Evolutionary conservation across 2,797 vertebrate genomes (phyloP), one percentile per base, ranked within the genome.

Genomic region (Sebastes hubbsi): DNA sequence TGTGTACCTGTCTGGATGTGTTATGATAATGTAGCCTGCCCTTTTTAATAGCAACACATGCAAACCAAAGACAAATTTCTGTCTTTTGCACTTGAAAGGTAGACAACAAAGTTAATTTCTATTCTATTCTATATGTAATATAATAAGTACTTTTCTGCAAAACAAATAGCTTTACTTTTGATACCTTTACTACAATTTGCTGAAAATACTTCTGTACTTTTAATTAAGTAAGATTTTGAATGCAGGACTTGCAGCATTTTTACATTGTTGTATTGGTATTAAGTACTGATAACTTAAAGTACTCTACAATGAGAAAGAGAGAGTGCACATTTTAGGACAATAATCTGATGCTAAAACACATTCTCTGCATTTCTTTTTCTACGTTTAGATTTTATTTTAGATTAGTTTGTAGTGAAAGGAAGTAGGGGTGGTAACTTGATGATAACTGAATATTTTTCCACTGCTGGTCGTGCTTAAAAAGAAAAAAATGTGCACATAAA

Each of bases 61-160:
- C 36, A 38, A 38, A 38, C 36, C 36, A 38, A 38, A 38, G 36
- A 38, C 36, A 38, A 13, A 38, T 38, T 38, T 38, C 36, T 38
- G 36, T 38, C 36, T 38, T 38, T 38, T 38, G 36, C 12, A 38
- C 36, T 13, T 38, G 1, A 14, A 38, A 38, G 1, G 0, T 38
- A 38, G 0, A 38, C 0, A 38, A 38, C 36, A 38, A 38, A 38
- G 36, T 0, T 38, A 0, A 38, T 38, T 38, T 38, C 13, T 38
- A 38, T 38, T 38, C 36, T 38, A 38, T 38, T 38, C 36, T 38
- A 38, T 38, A 38, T 38, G 36, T 38, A 38, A 38, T 38, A 38
- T 38, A 14, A 38, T 38, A 38, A 0, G 36, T 14, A 14, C 36
- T 38, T 38, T 38, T 38, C 36, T 38, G 36, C 36, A 38, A 38